Conservation (phyloP, 2,113 vertebrate genomes). For the Anolis carolinensis region DNA sequence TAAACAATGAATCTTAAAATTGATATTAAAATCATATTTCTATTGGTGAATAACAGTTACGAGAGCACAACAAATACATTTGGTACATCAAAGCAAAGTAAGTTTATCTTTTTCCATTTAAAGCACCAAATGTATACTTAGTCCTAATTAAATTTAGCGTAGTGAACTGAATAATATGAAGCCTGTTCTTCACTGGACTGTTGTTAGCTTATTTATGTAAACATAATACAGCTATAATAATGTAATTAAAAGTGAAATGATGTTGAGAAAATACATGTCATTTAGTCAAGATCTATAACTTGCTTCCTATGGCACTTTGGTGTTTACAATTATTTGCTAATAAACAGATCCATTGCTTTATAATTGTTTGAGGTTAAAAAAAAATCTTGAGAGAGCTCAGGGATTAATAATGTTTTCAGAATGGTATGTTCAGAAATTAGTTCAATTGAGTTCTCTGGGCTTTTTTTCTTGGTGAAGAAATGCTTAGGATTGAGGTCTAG, state of each 20-base stretch:
- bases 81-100: conserved; percentile 1
- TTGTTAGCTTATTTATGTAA: neutral
- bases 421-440: neutral
- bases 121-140: neutral
- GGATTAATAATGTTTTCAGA: neutral
- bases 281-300: neutral
- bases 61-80: neutral
- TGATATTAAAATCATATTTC: neutral
- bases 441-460: neutral
- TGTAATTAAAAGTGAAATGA: neutral
- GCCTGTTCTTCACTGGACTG: neutral
- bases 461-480: neutral
- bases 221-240: neutral
- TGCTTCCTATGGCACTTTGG: neutral
- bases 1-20: neutral
- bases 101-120: neutral
- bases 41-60: neutral
- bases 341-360: neutral
- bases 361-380: neutral
- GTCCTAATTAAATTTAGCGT: neutral
- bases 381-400: neutral
- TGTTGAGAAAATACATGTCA: neutral
- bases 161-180: neutral
- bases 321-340: neutral
- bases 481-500: conserved; percentile 1